Conservation (phyloP, 2,113 vertebrate species). For the Eublepharis macularius region DNA sequence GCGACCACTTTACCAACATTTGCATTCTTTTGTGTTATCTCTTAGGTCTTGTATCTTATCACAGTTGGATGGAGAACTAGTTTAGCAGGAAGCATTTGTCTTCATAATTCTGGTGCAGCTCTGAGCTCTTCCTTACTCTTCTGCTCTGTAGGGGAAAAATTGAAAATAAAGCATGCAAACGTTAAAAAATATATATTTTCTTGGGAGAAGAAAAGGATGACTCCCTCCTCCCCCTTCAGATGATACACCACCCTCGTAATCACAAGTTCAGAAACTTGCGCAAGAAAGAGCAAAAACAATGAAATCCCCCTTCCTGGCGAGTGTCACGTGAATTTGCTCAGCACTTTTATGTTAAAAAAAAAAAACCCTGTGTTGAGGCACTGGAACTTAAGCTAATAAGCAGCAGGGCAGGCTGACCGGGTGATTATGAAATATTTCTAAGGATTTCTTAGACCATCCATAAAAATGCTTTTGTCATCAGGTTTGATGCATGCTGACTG, state of each 20-base stretch:
- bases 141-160: too few species aligned
- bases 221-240: not conserved
- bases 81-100: not conserved
- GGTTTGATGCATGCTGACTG: too few species aligned
- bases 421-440: too few species aligned
- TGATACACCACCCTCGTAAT: not conserved
- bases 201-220: not conserved
- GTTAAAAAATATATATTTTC: not conserved
- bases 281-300: not conserved
- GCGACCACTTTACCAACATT: too few species aligned
- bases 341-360: not conserved
- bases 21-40: not conserved
- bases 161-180: not conserved
- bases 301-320: not conserved
- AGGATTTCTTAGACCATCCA: too few species aligned
- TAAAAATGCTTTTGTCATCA: too few species aligned
- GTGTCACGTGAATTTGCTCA: not conserved
- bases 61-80: too few species aligned
- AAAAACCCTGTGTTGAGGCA: not conserved
- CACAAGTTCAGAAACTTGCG: not conserved
- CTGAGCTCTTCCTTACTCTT: too few species aligned
- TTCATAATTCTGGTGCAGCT: not conserved
- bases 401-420: not conserved
- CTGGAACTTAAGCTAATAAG: not conserved
- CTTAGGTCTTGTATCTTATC: not conserved